These are phyloP conservation scores for Regulus satrapa DNA, from an alignment of 2,113 vertebrate species.

Conservation along the genomic window DNA sequence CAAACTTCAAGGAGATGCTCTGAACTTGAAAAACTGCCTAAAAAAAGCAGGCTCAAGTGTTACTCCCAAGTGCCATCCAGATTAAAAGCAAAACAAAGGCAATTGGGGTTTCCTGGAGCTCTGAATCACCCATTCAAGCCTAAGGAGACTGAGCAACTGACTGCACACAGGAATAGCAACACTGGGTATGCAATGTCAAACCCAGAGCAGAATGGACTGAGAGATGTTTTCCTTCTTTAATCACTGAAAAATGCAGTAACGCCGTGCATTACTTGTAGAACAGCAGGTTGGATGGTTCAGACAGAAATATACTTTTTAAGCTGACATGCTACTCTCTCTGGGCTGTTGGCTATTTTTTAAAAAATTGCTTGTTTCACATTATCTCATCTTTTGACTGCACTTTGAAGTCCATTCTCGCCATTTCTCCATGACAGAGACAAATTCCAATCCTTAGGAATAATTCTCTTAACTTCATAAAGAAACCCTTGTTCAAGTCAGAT, in stretches of 20 bases:
- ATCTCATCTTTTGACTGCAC: neutral
- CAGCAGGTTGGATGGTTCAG: neutral
- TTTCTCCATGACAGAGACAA: slow-evolving; percentile 4
- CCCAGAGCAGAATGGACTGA: neutral
- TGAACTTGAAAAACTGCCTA: neutral
- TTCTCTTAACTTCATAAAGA: slow-evolving; percentile 23
- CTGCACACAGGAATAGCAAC: neutral
- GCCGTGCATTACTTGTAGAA: neutral
- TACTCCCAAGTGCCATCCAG: slow-evolving; percentile 16
- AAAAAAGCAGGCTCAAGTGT: neutral
- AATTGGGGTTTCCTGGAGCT: neutral
- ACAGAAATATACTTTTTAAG: neutral
- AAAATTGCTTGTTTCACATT: neutral
- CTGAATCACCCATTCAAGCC: neutral
- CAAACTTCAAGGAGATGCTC: slow-evolving; percentile 37
- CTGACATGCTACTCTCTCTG: neutral
- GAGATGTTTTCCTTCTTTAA: neutral
- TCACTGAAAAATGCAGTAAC: neutral
- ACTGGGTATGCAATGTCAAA: neutral
- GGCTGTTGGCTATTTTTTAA: neutral
- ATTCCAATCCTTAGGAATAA: slow-evolving; percentile 12
- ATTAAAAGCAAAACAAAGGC: slow-evolving; percentile 29
- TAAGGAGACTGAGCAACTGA: neutral
- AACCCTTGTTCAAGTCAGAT: slow-evolving; percentile 25
- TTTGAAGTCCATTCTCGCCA: slow-evolving; percentile 21